Conservation (phyloP, 2,797 vertebrate species). For the Babyrousa celebensis region DNA sequence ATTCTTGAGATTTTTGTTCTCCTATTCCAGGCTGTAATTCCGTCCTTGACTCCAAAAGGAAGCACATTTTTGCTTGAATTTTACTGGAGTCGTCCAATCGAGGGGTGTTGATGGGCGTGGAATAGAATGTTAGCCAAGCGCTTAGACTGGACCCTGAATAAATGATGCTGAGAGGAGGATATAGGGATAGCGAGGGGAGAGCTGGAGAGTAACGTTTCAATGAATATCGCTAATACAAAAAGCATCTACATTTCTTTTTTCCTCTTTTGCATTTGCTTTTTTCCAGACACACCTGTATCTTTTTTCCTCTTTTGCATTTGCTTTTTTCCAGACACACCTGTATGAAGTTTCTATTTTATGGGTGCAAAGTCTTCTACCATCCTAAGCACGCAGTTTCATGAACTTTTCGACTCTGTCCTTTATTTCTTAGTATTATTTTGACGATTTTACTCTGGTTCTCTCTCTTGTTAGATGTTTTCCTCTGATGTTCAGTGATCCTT, state of each 20-base stretch:
- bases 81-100: neutral
- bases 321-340: neutral
- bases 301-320: neutral
- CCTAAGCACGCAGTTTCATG: neutral
- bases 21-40: neutral
- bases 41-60: neutral
- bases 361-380: neutral
- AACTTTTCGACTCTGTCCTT: neutral
- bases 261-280: neutral
- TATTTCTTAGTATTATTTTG: neutral
- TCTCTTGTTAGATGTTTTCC: neutral
- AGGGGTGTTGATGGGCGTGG: neutral
- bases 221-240: neutral
- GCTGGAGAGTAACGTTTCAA: neutral
- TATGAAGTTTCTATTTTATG: neutral
- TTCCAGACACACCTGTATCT: neutral
- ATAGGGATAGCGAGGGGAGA: neutral
- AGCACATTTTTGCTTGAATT: neutral
- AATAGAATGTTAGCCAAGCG: neutral
- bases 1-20: neutral
- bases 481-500: neutral
- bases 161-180: neutral
- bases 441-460: neutral
- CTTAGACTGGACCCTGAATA: neutral
- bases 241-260: too few relatives aligned